phyloP scores from a whole-genome alignment of 1,140 invertebrate genomes.

The Coelopa frigida region DNA sequence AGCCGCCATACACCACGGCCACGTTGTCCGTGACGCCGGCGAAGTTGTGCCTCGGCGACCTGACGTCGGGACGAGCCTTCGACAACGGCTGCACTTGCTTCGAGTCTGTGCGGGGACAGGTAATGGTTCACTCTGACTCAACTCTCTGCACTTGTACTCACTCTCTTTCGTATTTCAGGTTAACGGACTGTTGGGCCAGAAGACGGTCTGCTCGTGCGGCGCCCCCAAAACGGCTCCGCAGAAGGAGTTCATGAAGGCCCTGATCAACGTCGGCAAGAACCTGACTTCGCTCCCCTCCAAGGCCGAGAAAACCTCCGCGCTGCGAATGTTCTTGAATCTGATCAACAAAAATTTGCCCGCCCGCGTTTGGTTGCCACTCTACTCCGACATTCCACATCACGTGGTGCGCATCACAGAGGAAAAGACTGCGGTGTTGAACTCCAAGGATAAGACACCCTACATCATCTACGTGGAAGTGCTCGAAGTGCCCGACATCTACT shows the following conservation, averaged over 20 bases:
- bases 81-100: slow-evolving; percentile 90
- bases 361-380: slow-evolving; percentile 92
- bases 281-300: slow-evolving; percentile 87
- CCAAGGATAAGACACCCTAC: slow-evolving; percentile 98
- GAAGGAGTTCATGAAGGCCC: slow-evolving; percentile 76
- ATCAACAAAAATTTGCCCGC: slow-evolving; percentile 96
- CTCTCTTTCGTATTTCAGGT: slow-evolving; percentile 28
- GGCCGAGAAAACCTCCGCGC: slow-evolving; percentile 81
- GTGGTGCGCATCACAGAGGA: slow-evolving; percentile 80
- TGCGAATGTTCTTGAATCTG: slow-evolving; percentile 86
- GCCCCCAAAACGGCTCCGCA: slow-evolving; percentile 76
- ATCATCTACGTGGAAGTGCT: slow-evolving; percentile 96
- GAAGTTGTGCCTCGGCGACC: slow-evolving; percentile 75
- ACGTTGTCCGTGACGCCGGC: slow-evolving; percentile 41
- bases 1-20: slow-evolving; percentile 38
- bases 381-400: slow-evolving; percentile 89
- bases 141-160: neutral
- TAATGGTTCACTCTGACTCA: neutral
- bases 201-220: slow-evolving; percentile 66
- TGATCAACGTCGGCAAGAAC: slow-evolving; percentile 86
- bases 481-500: slow-evolving; percentile 81
- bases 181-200: slow-evolving; percentile 64
- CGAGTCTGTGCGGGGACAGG: slow-evolving; percentile 57
- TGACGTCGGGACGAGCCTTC: slow-evolving; percentile 88
- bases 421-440: slow-evolving; percentile 94